These are phyloP conservation scores for Gymnothorax javanicus DNA, from an alignment of 2,797 vertebrate genomes.

Conservation along the genomic window DNA sequence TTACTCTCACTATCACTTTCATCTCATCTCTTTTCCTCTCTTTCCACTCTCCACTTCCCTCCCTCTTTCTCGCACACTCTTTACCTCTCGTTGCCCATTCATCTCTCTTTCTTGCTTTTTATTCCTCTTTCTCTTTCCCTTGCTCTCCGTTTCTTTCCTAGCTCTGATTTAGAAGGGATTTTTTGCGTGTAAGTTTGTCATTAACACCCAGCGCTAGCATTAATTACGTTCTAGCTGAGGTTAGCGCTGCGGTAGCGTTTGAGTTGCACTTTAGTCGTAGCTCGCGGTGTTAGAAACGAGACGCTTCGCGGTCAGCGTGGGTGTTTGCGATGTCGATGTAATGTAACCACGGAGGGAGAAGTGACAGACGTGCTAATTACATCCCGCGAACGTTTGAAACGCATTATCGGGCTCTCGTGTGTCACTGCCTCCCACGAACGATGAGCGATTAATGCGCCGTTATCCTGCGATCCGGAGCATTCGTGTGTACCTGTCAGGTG, in stretches of 20 bases:
- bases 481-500: not conserved
- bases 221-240: conserved; percentile 5
- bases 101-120: not conserved
- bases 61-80: not conserved
- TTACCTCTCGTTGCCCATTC: not conserved
- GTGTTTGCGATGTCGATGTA: not conserved
- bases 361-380: conserved; percentile 4
- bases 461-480: conserved; percentile 2
- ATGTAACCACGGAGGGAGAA: not conserved
- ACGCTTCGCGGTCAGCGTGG: not conserved
- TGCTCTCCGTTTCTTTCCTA: not conserved
- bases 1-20: not conserved
- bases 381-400: conserved; percentile 11
- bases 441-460: not conserved
- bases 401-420: conserved; percentile 14
- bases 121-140: not conserved
- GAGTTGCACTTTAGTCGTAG: not conserved
- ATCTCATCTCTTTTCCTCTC: not conserved
- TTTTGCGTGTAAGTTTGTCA: not conserved
- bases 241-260: not conserved
- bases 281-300: not conserved
- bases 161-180: not conserved
- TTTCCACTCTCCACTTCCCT: not conserved
- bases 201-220: not conserved
- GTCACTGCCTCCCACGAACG: not conserved